Evolutionary conservation across 2,113 vertebrate genomes (phyloP), one percentile per base, ranked within the genome.

Genomic region (Tringa solitaria): DNA sequence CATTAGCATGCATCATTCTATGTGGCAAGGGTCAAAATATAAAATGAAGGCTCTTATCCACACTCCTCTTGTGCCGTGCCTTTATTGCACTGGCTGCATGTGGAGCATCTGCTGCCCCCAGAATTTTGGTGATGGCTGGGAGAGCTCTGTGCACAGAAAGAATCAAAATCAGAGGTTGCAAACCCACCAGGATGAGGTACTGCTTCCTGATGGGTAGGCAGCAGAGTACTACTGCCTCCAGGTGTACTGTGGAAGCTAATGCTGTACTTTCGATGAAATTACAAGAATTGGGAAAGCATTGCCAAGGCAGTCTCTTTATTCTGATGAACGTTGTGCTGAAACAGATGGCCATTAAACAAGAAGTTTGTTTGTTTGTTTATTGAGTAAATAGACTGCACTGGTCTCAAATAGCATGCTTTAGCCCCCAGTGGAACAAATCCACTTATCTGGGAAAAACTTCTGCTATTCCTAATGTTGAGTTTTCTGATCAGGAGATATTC

Each of bases 111-210:
- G 46, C 56, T 60, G 21, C 12, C 32, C 8, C 30, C 39, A 28
- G 39, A 24, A n/a, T 87, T 64, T 53, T 2, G 1, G 10, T 45
- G 41, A 35, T 50, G 65, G 6, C 35, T 64, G 64, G 33, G 39
- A 83, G 19, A 0, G 0, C 27, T 74, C 23, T 60, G 60, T 0
- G 0, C 21, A 51, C 10, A 50, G 30, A 51, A 39, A 12, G 21
- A 61, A 63, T 59, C 1, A 0, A 70, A 70, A 46, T 18, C 59
- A 74, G 72, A 57, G 37, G 30, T 17, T 73, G 32, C 46, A 85
- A 33, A 59, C 16, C 13, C 60, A 41, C 27, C 48, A 80, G 73
- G 48, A 56, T 53, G 48, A 72, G 69, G 7, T 89, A 33, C 28
- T 77, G 30, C 61, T 90, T 69, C 51, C 69, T 84, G 8, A 12